Percentiles rank a stretch among this genome's conserved stretches.
These are phyloP conservation scores for Archilochus colubris DNA, from an alignment of 2,113 vertebrate species.

Conservation along the genomic window DNA sequence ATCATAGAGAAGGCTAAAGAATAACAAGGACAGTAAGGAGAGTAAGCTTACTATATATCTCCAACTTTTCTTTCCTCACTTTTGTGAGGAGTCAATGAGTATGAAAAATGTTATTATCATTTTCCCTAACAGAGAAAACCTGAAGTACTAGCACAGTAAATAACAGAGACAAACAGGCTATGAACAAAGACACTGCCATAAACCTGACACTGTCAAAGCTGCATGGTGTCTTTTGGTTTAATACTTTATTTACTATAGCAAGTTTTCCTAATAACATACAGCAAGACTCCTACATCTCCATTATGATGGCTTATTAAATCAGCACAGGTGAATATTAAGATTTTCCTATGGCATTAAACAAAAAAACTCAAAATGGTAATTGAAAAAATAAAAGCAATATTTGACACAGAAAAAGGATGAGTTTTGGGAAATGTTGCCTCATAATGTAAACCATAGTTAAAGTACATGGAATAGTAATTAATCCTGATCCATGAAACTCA, in stretches of 20 bases:
- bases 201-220: background rate
- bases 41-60: background rate
- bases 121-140: background rate
- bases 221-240: background rate
- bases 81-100: fast-evolving
- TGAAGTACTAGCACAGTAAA: background rate
- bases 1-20: background rate
- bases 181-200: background rate
- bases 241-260: background rate
- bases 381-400: background rate
- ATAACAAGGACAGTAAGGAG: background rate
- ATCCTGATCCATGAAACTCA: background rate
- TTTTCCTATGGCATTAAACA: background rate
- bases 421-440: background rate
- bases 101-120: background rate
- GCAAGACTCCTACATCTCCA: background rate
- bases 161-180: background rate
- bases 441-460: background rate
- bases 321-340: background rate
- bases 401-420: background rate
- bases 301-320: background rate
- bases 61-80: background rate
- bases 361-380: background rate
- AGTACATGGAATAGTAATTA: background rate
- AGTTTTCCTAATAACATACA: background rate